Percentiles rank a stretch among this genome's conserved stretches.
These are phyloP conservation scores for Ophion ellenae DNA, from an alignment of 2,888 invertebrate genomes.

Conservation along the genomic window DNA sequence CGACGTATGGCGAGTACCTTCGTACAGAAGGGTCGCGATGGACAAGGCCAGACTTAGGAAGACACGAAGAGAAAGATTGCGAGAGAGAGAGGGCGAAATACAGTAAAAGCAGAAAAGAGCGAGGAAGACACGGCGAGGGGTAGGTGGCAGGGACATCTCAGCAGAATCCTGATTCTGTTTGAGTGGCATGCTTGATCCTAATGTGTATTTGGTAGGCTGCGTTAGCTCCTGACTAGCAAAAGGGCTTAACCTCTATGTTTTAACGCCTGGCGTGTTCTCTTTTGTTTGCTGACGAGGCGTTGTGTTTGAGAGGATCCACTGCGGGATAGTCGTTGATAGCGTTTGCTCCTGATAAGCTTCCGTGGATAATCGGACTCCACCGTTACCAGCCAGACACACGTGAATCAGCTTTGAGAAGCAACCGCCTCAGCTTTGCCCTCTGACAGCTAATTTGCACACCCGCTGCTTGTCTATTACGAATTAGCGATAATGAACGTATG, in stretches of 20 bases:
- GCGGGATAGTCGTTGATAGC: slow-evolving; percentile 36
- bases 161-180: slow-evolving; percentile 19
- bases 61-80: background rate
- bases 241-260: background rate
- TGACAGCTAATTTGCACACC: slow-evolving; percentile 7
- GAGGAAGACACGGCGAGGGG: background rate
- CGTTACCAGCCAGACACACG: slow-evolving; percentile 19
- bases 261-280: background rate
- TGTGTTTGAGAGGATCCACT: slow-evolving; percentile 12
- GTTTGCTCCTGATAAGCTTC: slow-evolving; percentile 37
- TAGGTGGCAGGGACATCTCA: background rate
- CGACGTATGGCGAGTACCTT: background rate
- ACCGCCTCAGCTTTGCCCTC: background rate
- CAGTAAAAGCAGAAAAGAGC: background rate
- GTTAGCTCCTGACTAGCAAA: background rate
- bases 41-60: background rate
- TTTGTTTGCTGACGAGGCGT: slow-evolving; percentile 12
- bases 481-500: slow-evolving; percentile 14
- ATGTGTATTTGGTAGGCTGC: slow-evolving; percentile 1
- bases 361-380: slow-evolving; percentile 33
- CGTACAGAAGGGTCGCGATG: background rate
- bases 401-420: slow-evolving; percentile 20
- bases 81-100: background rate
- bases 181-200: slow-evolving; percentile 26
- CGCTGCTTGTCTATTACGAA: slow-evolving; percentile 7